Base-by-base conservation (phyloP, 2,113 vertebrate species). In the Pluvialis apricaria region DNA sequence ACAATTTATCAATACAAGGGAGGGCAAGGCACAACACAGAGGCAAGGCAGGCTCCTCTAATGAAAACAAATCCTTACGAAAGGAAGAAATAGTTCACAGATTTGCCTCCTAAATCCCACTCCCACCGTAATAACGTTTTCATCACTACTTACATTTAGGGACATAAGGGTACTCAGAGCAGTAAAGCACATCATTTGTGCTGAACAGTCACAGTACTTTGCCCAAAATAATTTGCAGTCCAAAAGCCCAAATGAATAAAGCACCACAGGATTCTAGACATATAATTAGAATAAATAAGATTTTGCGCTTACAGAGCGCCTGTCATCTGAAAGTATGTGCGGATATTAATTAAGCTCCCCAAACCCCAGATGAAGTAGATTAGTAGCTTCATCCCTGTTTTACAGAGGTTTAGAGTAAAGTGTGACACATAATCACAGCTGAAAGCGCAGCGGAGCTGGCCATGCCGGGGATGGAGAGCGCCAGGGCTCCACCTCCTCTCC, bases 311-410 rank as follows among this genome's bases (percentile, higher is more conserved):
- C 66, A 89, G 70, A 31, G 71, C 1, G 24, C 36, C 73, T 77
- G 58, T 55, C 92, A 92, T 69, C 65, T 86, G 77, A 84, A 92
- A 96, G 44, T 72, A 82, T 12, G 54, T 11, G 7, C 73, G 54
- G 78, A 85, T 85, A 96, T 92, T 97, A 94, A 95, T 92, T 91
- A 96, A 96, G 62, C 91, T 82, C 45, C 58, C 58, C 81, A 95
- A 94, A 71, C 86, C 88, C 94, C 91, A 88, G 94, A 92, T 95
- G 90, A 95, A 97, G 87, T 38, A 95, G 96, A 96, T 94, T 87
- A 94, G 91, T 36, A 89, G 88, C 81, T 92, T 91, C 88, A 93
- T 73, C 93, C 93, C 88, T 15, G 68, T 97, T 92, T 92, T 84
- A 92, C 58, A 91, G 88, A 85, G 88, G 61, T 94, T 95, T 92